These are phyloP conservation scores for Caretta caretta DNA, from an alignment of 2,113 vertebrate genomes.

Conservation along the genomic window DNA sequence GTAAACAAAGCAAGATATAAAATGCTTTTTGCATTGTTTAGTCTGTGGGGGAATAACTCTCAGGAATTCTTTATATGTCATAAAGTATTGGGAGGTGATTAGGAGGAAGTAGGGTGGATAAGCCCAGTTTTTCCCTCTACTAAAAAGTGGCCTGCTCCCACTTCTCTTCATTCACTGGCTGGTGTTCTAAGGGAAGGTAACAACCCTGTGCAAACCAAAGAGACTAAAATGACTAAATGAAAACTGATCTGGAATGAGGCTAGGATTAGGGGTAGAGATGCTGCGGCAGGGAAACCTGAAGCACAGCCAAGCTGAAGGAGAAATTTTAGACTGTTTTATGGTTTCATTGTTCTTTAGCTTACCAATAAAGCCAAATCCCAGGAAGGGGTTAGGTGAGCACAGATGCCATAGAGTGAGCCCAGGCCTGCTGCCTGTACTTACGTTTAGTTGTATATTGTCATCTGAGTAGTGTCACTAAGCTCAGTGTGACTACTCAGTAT, in stretches of 20 bases:
- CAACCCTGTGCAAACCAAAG: not conserved
- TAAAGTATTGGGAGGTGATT: not conserved
- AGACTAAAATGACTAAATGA: not conserved
- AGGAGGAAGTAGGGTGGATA: not conserved
- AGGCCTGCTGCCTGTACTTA: not conserved
- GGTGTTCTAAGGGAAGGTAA: not conserved
- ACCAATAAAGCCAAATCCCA: not conserved
- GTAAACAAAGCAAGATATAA: not conserved
- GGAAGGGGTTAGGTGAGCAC: not conserved
- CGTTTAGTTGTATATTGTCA: not conserved
- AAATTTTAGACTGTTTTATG: not conserved
- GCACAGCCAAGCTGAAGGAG: not conserved
- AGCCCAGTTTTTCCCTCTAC: not conserved
- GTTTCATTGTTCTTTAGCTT: not conserved
- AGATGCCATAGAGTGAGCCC: not conserved
- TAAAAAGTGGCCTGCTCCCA: not conserved
- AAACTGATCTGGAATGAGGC: not conserved
- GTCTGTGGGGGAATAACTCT: not conserved
- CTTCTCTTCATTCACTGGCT: not conserved
- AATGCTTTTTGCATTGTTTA: not conserved
- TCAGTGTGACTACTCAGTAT: not conserved
- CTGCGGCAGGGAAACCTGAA: not conserved
- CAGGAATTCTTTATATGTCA: not conserved
- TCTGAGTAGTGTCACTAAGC: not conserved
- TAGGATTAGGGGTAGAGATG: not conserved